These are phyloP conservation scores for Tiphia femorata DNA, from an alignment of 2,888 invertebrate genomes.

Conservation along the genomic window DNA sequence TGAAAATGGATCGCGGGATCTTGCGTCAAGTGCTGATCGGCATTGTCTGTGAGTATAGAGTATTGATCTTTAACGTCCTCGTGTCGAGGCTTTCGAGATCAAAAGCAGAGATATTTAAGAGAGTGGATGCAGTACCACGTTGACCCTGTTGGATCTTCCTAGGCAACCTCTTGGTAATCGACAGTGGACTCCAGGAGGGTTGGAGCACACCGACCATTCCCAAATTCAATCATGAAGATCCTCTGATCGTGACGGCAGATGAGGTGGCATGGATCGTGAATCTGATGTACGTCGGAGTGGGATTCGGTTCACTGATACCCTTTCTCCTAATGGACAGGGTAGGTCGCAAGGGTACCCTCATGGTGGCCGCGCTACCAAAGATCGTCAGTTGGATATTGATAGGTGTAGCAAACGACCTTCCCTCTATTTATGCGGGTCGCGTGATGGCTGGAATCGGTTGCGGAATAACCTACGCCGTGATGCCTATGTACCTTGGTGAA, in stretches of 20 bases:
- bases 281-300: conserved; percentile 60
- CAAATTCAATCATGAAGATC: conserved; percentile 56
- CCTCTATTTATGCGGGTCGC: conserved; percentile 53
- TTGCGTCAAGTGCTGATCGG: conserved; percentile 62
- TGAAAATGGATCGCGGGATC: conserved; percentile 52
- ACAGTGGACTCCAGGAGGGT: conserved; percentile 65
- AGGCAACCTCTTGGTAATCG: conserved; percentile 65
- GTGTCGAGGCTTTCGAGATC: too few species aligned
- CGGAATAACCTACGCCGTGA: conserved; percentile 62
- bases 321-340: conserved; percentile 62
- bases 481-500: conserved; percentile 65
- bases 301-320: conserved; percentile 59
- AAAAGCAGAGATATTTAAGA: neutral
- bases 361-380: conserved; percentile 61
- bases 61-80: neutral
- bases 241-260: conserved; percentile 43
- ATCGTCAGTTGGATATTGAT: conserved; percentile 60
- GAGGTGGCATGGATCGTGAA: conserved; percentile 58
- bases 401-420: conserved; percentile 48
- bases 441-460: conserved; percentile 61
- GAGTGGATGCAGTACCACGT: neutral
- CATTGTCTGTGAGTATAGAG: conserved; percentile 60
- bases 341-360: conserved; percentile 62
- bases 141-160: conserved; percentile 2
- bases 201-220: conserved; percentile 64